A percentile compares a stretch with the other conserved stretches of the same genome.
Conservation (phyloP, 2,888 invertebrate genomes). For the Mesochorus sp. region DNA sequence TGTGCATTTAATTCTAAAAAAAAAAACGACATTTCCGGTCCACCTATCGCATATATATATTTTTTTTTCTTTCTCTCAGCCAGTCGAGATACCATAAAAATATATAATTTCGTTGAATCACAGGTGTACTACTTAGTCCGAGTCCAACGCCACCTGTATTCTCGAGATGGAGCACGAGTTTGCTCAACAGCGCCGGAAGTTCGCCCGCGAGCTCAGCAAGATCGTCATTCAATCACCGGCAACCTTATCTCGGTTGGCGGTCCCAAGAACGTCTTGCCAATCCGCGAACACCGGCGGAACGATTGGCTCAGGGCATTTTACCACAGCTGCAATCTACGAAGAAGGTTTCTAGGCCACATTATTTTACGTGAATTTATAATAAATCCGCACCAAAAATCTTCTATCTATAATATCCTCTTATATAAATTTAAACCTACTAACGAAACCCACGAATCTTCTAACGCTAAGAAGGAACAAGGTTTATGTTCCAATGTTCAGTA, state of each 20-base stretch:
- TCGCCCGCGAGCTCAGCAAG: slow-evolving; percentile 83
- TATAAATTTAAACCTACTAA: no score
- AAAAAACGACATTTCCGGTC: no score
- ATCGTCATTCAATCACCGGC: slow-evolving; percentile 91
- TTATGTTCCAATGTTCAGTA: no score
- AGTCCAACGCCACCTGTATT: slow-evolving; percentile 82
- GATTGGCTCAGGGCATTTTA: slow-evolving; percentile 84
- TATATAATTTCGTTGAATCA: not conserved
- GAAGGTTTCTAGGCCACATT: slow-evolving; percentile 73
- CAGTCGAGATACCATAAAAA: no score
- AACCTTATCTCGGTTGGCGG: slow-evolving; percentile 95
- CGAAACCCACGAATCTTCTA: no score
- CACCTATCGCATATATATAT: no score
- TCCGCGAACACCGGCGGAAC: slow-evolving; percentile 93
- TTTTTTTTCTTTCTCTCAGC: no score
- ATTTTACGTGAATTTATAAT: no score
- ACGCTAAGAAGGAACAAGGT: no score
- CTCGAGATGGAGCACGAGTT: slow-evolving; percentile 83
- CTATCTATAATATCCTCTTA: no score
- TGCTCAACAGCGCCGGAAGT: slow-evolving; percentile 84
- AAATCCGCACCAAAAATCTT: no score
- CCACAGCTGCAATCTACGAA: slow-evolving; percentile 80
- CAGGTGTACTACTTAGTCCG: slow-evolving; percentile 81
- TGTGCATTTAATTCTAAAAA: no score
- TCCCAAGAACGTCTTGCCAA: slow-evolving; percentile 90